Evolutionary conservation across 2,113 vertebrate species (phyloP).

Genomic region (Rissa tridactyla): DNA sequence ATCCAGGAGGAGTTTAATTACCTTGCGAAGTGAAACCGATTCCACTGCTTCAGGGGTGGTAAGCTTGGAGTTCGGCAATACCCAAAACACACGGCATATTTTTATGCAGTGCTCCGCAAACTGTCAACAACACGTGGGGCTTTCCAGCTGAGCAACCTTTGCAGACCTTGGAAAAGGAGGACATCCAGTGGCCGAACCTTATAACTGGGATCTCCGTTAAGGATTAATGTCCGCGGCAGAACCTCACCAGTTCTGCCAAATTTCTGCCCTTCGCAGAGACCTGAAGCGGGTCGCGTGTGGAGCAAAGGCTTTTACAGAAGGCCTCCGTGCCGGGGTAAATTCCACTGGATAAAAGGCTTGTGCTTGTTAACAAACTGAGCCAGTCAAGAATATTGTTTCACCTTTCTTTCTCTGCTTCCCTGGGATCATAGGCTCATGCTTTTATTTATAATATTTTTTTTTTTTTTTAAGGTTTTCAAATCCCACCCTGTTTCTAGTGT

Average conservation of each 20-base stretch:
- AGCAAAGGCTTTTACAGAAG: neutral
- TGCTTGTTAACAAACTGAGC: neutral
- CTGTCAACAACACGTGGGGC: neutral
- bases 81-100: neutral
- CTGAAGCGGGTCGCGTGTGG: accelerated
- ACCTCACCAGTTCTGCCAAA: neutral
- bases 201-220: neutral
- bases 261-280: neutral
- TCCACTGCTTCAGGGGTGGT: neutral
- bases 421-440: neutral
- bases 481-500: neutral
- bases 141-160: constrained; percentile 3
- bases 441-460: neutral
- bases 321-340: neutral
- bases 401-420: neutral
- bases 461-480: neutral
- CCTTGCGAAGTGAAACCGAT: neutral
- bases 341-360: neutral
- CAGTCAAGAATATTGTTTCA: neutral
- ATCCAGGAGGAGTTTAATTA: neutral
- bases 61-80: constrained; percentile 12
- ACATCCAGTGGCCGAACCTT: constrained; percentile 52
- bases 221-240: neutral
- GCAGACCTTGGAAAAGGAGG: constrained; percentile 53
- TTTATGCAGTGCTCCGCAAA: neutral